Percentiles rank a stretch among this genome's conserved stretches.
Evolutionary conservation across 1,140 invertebrate genomes (phyloP).

Genomic region (Drosophila erecta): DNA sequence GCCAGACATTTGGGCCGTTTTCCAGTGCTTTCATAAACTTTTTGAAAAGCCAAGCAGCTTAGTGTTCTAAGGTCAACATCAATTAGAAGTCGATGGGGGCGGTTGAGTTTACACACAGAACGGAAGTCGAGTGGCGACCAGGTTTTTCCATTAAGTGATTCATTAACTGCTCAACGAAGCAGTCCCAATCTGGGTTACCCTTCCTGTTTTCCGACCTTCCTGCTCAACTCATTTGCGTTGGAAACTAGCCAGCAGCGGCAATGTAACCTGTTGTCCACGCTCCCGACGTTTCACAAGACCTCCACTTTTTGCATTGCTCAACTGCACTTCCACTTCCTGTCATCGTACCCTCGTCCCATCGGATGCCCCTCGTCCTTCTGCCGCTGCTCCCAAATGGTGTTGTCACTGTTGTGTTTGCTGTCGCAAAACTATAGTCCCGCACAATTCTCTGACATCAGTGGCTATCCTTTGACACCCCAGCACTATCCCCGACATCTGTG

Average conservation of each 20-base stretch:
- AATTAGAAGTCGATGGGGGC: constrained; percentile 66
- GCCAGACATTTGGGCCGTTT: neutral
- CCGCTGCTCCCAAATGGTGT: constrained; percentile 29
- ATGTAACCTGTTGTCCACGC: constrained; percentile 38
- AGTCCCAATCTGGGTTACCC: neutral
- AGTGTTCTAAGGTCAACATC: constrained; percentile 31
- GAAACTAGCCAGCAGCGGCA: constrained; percentile 31
- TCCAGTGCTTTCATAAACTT: neutral
- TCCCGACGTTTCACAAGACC: neutral
- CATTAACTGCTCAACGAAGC: constrained; percentile 67
- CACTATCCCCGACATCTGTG: constrained; percentile 1
- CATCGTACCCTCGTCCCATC: constrained; percentile 18
- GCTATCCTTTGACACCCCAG: constrained; percentile 8
- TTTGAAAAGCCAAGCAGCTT: constrained; percentile 11
- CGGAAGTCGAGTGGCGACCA: constrained; percentile 63
- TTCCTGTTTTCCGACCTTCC: neutral
- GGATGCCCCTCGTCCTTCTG: constrained; percentile 12
- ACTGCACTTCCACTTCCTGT: constrained; percentile 65
- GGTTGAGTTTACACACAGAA: constrained; percentile 15
- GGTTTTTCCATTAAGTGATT: constrained; percentile 78
- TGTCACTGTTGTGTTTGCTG: constrained; percentile 67
- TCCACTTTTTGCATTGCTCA: constrained; percentile 51
- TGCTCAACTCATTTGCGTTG: constrained; percentile 51
- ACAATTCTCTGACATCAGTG: constrained; percentile 59
- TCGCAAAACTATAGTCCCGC: constrained; percentile 61